Evolutionary conservation across 2,888 invertebrate species (phyloP), one percentile per base, ranked within the genome.

Genomic region (Pollenia amentaria): DNA sequence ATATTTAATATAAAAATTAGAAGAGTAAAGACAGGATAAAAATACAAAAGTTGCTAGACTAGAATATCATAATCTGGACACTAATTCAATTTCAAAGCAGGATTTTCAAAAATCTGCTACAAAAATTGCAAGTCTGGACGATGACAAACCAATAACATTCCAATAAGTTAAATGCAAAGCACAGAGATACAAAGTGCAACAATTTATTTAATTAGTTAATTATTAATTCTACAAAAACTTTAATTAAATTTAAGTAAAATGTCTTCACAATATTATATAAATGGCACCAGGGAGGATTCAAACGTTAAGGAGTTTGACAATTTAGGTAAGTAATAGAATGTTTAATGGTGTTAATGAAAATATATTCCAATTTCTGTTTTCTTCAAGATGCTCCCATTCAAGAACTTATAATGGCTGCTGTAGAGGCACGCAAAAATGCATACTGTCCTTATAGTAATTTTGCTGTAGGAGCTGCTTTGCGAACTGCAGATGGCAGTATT

Each of bases 361-460:
- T 48, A 48, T n/a, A 46, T 14, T 51, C n/a, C 44, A 64, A 69
- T 21, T 44, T 60, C n/a, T 42, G 42, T 8, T 16, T 29, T n/a
- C 80, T 65, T 85, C 0, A 94, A 97, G 97, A 95, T 92, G 92
- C 93, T 53, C 93, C 94, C 3, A 94, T 94, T 40, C 95, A 96
- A 91, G 94, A 95, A 88, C 92, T 97, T 51, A 94, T 97, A 62
- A 94, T 93, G 80, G 94, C 95, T 83, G 96, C 96, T 3, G 93
- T 94, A 0, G 94, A 94, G 88, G 96, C 95, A 6, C 94, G 97
- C 18, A 94, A 95, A 88, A 93, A 94, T 51, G 95, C 98, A 0
- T 97, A 98, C 92, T 95, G 95, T 79, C 97, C 97, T 0, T 98
- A 98, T 93, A 98, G 98, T 89, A 96, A 97, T 55, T 98, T 98